Evolutionary conservation across 1,140 invertebrate species (phyloP).

Genomic region (Oreohelix idahoensis): DNA sequence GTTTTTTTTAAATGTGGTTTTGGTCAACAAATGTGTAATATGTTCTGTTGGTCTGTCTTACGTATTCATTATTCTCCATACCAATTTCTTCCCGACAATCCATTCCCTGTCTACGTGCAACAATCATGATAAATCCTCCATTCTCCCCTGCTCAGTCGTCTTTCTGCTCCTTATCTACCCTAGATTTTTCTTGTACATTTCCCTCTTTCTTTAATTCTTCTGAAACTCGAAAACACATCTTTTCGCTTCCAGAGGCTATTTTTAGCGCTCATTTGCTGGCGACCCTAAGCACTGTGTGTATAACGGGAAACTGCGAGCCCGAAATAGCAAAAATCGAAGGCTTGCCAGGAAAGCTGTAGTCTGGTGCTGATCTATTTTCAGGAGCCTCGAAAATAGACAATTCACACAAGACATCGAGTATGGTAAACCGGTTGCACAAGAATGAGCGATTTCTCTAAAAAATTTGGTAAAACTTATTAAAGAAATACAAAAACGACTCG

Average conservation of each 20-base stretch:
- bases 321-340: constrained; percentile 25
- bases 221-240: constrained; percentile 16
- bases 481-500: too few species aligned
- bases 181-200: not conserved
- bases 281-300: constrained; percentile 18
- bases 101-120: too few species aligned
- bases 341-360: constrained; percentile 10
- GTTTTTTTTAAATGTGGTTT: too few species aligned
- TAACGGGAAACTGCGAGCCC: constrained; percentile 14
- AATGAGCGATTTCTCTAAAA: too few species aligned
- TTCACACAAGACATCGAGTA: constrained; percentile 12
- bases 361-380: constrained; percentile 4
- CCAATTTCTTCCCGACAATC: too few species aligned
- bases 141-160: not conserved
- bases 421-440: not conserved
- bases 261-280: constrained; percentile 19
- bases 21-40: too few species aligned
- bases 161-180: not conserved
- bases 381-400: constrained; percentile 13
- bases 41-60: too few species aligned
- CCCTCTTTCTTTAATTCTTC: not conserved
- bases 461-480: too few species aligned
- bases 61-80: too few species aligned
- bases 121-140: too few species aligned
- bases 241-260: not conserved